phyloP scores from a whole-genome alignment of 2,113 vertebrate species.

The Lagopus muta region DNA sequence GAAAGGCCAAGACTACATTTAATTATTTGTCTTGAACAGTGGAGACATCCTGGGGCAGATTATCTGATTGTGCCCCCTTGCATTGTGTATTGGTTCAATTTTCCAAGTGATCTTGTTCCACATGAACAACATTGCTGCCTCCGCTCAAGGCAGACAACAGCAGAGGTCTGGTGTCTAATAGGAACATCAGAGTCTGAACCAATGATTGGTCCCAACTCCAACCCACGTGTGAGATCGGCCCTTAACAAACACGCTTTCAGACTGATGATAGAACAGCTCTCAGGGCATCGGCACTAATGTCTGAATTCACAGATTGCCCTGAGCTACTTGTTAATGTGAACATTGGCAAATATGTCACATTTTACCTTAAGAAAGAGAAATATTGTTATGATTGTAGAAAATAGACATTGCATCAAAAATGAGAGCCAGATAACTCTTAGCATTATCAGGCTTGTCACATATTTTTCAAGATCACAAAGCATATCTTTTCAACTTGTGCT shows the following conservation, averaged over 20 bases:
- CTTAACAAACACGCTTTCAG: background rate
- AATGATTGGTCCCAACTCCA: background rate
- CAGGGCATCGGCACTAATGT: background rate
- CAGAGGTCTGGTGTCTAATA: background rate
- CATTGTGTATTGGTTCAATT: background rate
- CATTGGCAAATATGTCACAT: background rate
- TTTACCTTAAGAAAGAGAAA: background rate
- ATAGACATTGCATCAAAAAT: background rate
- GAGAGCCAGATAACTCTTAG: background rate
- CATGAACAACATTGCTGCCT: background rate
- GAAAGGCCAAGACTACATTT: background rate
- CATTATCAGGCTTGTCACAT: background rate
- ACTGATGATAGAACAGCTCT: background rate
- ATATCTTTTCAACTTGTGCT: background rate
- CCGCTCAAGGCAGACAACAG: background rate
- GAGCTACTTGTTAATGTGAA: background rate
- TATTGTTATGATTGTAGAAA: background rate
- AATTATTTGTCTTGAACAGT: background rate
- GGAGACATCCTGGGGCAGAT: background rate
- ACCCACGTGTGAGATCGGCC: too few relatives aligned
- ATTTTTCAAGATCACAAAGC: background rate
- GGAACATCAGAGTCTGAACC: background rate
- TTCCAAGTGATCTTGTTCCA: background rate
- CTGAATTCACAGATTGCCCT: background rate
- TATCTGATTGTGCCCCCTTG: background rate